phyloP scores from a whole-genome alignment of 1,140 invertebrate species.

The Leptopilina boulardi region DNA sequence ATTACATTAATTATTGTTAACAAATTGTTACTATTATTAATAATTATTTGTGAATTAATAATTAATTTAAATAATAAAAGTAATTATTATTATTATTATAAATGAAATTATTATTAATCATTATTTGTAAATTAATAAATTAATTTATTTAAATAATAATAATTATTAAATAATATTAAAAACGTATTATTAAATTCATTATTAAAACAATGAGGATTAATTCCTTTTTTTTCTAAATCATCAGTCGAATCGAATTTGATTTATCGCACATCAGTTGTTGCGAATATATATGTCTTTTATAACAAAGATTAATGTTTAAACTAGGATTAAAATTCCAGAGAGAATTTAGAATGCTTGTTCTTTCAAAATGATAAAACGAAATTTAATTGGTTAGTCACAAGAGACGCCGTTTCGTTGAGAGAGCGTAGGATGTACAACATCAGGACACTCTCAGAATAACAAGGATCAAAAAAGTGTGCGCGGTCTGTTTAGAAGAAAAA shows the following conservation, averaged over 20 bases:
- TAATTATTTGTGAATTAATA: too few species aligned
- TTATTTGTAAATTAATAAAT: too few species aligned
- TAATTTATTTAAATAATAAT: too few species aligned
- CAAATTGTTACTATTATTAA: too few species aligned
- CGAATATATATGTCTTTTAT: not conserved
- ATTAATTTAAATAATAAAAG: too few species aligned
- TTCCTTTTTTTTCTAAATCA: too few species aligned
- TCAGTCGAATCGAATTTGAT: not conserved
- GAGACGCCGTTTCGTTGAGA: not conserved
- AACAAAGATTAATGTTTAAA: not conserved
- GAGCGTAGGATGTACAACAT: slow-evolving; percentile 9
- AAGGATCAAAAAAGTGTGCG: slow-evolving; percentile 9
- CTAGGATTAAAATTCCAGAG: slow-evolving; percentile 11
- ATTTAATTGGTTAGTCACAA: slow-evolving; percentile 14
- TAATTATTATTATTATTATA: too few species aligned
- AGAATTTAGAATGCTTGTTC: slow-evolving; percentile 24
- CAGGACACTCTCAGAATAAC: slow-evolving; percentile 27
- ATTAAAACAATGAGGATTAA: too few species aligned
- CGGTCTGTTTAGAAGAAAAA: slow-evolving; percentile 8
- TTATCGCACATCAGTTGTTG: not conserved
- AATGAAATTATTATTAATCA: too few species aligned
- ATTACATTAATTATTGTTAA: too few species aligned
- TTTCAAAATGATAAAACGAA: slow-evolving; percentile 1
- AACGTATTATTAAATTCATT: too few species aligned
- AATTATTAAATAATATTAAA: too few species aligned